These are phyloP conservation scores for Sebastes melanostomus DNA, from an alignment of 2,797 vertebrate genomes.

Conservation along the genomic window DNA sequence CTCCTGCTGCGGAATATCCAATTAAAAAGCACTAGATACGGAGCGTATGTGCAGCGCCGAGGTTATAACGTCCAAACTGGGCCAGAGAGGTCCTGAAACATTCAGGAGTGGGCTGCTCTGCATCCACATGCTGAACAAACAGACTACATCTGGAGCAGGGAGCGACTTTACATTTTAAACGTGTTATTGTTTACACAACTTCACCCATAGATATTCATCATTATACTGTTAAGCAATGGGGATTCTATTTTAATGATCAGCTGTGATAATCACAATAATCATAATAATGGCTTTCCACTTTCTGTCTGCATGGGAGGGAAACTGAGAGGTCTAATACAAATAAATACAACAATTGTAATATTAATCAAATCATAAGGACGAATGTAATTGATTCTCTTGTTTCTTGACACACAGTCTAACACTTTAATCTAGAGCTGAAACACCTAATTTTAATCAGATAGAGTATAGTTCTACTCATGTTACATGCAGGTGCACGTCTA, in stretches of 20 bases:
- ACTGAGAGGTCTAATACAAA: neutral
- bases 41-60: conserved; percentile 10
- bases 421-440: neutral
- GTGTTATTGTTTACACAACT: neutral
- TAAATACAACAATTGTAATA: neutral
- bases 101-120: conserved; percentile 35
- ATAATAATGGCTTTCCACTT: neutral
- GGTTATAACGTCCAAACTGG: conserved; percentile 46
- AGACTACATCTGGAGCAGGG: conserved; percentile 8
- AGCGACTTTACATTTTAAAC: conserved; percentile 1
- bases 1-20: conserved; percentile 63
- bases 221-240: neutral
- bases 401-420: neutral
- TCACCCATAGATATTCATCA: neutral
- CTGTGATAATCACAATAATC: neutral
- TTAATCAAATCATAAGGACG: neutral
- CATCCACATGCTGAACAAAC: conserved; percentile 15
- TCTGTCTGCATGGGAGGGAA: neutral
- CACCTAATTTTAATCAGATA: neutral
- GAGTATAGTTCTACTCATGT: neutral
- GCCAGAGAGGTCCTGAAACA: conserved; percentile 59
- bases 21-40: conserved; percentile 62
- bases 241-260: neutral
- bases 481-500: too few relatives aligned
- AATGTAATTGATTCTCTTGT: neutral